Evolutionary conservation across 2,888 invertebrate genomes (phyloP).

Genomic region (Drosophila leonis): DNA sequence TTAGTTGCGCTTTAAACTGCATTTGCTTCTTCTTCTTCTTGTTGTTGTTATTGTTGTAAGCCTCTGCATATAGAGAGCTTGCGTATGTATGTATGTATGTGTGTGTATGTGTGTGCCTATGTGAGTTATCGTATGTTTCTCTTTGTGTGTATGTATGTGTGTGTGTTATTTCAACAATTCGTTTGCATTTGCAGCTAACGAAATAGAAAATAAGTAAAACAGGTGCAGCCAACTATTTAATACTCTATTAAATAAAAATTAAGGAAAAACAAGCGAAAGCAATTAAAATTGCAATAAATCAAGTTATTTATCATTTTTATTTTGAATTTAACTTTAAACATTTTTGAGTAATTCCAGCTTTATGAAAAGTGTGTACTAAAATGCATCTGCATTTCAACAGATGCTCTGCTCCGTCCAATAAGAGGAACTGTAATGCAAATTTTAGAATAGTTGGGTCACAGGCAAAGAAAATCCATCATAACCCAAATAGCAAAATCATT

Average conservation of each 20-base stretch:
- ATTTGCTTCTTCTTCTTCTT: conserved; percentile 53
- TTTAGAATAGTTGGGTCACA: conserved; percentile 23
- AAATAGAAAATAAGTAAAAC: conserved; percentile 65
- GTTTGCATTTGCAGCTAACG: conserved; percentile 56
- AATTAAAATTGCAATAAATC: not conserved
- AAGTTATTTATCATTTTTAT: not conserved
- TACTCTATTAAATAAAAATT: not conserved
- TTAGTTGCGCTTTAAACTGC: conserved; percentile 79
- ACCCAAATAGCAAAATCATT: conserved; percentile 52
- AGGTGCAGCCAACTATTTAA: not conserved
- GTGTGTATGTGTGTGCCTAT: conserved; percentile 9
- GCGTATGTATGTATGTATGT: conserved; percentile 13
- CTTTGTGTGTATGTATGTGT: conserved; percentile 3
- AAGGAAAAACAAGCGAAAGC: not conserved
- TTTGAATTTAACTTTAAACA: not conserved
- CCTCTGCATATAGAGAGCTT: conserved; percentile 57
- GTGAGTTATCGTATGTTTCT: conserved; percentile 18
- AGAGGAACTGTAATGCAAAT: conserved; percentile 3
- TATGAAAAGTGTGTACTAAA: not conserved
- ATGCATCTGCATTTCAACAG: not conserved
- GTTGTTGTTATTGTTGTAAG: conserved; percentile 59
- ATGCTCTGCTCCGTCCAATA: conserved; percentile 1
- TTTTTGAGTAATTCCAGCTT: not conserved
- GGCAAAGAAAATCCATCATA: conserved; percentile 28
- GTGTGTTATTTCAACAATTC: conserved; percentile 64